Percentiles rank a stretch among this genome's conserved stretches.
phyloP scores from a whole-genome alignment of 2,113 vertebrate species.

The Axis porcinus region DNA sequence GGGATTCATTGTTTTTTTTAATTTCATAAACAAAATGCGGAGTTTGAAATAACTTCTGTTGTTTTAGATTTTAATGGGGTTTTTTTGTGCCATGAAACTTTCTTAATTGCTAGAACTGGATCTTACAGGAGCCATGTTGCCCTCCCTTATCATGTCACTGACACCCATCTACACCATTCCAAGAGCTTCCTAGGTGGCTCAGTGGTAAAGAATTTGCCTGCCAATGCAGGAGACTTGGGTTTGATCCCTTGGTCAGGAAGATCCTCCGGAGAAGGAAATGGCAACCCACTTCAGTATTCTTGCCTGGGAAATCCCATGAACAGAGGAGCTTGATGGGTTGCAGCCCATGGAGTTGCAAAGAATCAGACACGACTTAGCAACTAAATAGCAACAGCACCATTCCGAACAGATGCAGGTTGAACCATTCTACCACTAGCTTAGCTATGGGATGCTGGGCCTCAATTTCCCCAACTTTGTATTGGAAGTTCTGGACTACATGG shows the following conservation, averaged over 20 bases:
- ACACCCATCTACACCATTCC: background rate
- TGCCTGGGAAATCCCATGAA: background rate
- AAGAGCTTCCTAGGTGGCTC: background rate
- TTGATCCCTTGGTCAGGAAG: background rate
- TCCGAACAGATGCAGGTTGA: background rate
- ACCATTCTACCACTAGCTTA: background rate
- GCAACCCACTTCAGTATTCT: background rate
- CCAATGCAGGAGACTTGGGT: background rate
- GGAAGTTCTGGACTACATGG: background rate
- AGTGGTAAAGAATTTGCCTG: background rate
- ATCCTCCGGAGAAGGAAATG: background rate
- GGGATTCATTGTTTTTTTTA: background rate
- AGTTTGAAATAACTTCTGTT: background rate
- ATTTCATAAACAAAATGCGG: conserved; percentile 9
- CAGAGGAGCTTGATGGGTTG: background rate
- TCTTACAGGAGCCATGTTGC: background rate
- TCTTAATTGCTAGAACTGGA: background rate
- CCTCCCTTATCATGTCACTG: background rate
- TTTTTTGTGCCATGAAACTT: conserved; percentile 6
- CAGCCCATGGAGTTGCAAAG: background rate
- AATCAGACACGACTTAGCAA: background rate
- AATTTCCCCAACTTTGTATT: background rate
- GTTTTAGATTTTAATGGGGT: conserved; percentile 6
- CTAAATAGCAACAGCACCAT: background rate
- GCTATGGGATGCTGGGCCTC: background rate